Base-by-base conservation (phyloP, 2,797 vertebrate genomes). In the Numenius phaeopus region DNA sequence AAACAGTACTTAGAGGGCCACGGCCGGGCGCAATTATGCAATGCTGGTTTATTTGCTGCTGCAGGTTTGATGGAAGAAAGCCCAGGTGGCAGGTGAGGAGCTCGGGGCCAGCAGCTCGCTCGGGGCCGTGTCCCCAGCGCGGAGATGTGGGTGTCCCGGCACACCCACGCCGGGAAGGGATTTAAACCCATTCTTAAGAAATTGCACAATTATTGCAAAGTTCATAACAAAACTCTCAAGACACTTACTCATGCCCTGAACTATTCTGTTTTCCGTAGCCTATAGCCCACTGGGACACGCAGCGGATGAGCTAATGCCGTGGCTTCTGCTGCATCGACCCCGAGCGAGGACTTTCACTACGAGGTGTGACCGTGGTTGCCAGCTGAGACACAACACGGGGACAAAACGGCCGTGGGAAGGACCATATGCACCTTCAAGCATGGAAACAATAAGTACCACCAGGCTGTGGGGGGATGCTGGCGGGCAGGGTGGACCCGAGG, bases 41-140 rank as follows among this genome's bases (percentile, higher is more conserved):
- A 46, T 3, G 81, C 14, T 7, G 49, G 69, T 40, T 34, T 29
- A 27, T 62, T 58, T 10, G 66, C 55, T 8, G 54, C 44, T 67
- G 94, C 21, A 4, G 69, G 39, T 40, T 3, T n/a, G 57, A 2
- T 4, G 62, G 23, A 32, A 14, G 34, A 3, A 40, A 75, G 80
- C 66, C 27, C 30, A 7, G 77, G 46, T 10, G 83, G 58, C 66
- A 73, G 83, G 81, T 81, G 81, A 87, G 89, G 42, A 47, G 65
- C 57, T 26, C 1, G 0, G 14, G 49, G 21, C 17, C 16, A 7
- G 67, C 50, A 54, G 50, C 18, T 67, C 11, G 1, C 40, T 9
- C 1, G 2, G 5, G 29, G 72, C 22, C 1, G 2, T 0, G 46
- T 44, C 42, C 58, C 34, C 0, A 1, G 8, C 0, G 1, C 0